Evolutionary conservation across 2,888 invertebrate genomes (phyloP).

Genomic region (Dilophus febrilis): DNA sequence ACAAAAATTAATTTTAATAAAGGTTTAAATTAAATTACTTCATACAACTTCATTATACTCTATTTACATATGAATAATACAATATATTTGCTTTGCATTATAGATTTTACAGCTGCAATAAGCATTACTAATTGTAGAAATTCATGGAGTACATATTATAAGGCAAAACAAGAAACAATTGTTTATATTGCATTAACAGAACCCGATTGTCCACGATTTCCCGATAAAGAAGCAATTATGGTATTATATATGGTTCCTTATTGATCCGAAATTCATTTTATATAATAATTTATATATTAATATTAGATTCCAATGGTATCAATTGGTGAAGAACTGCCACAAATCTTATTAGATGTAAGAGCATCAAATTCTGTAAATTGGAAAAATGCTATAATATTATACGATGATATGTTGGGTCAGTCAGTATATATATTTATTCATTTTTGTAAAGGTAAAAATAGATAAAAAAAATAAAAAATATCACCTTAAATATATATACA

Average conservation of each 20-base stretch:
- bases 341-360: slow-evolving; percentile 57
- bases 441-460: too few relatives aligned
- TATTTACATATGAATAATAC: neutral
- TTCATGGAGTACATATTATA: slow-evolving; percentile 53
- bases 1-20: slow-evolving; percentile 47
- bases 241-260: slow-evolving; percentile 15
- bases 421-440: too few relatives aligned
- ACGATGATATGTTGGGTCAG: slow-evolving; percentile 60
- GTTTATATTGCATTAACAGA: slow-evolving; percentile 61
- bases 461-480: slow-evolving; percentile 18
- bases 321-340: slow-evolving; percentile 56
- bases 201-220: slow-evolving; percentile 60
- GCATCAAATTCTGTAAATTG: slow-evolving; percentile 46
- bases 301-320: slow-evolving; percentile 40
- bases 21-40: slow-evolving; percentile 34
- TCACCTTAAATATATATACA: slow-evolving; percentile 16
- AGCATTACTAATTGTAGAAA: slow-evolving; percentile 56
- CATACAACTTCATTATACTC: neutral
- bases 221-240: slow-evolving; percentile 47
- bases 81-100: slow-evolving; percentile 6
- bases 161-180: slow-evolving; percentile 44
- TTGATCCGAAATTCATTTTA: neutral
- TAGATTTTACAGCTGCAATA: slow-evolving; percentile 55
- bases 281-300: neutral
- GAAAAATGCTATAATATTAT: slow-evolving; percentile 53